Evolutionary conservation across 2,797 vertebrate species (phyloP).

Genomic region (Steatocranus sp.): DNA sequence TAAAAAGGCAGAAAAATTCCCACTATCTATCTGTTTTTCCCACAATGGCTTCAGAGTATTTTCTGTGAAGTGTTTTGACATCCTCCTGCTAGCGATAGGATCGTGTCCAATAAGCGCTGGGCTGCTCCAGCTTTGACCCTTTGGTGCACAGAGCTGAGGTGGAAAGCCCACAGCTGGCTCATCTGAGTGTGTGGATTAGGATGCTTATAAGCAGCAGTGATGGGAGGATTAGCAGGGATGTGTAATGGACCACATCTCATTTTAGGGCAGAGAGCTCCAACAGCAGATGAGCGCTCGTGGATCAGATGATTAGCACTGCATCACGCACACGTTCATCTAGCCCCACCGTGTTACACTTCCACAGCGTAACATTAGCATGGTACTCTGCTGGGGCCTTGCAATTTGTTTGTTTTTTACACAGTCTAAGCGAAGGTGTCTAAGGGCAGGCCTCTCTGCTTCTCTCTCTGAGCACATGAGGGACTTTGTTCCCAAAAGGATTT

Average conservation of each 20-base stretch:
- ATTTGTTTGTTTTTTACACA: neutral
- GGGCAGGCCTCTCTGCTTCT: neutral
- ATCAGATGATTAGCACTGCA: constrained; percentile 38
- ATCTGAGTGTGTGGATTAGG: constrained; percentile 49
- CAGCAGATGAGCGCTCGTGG: constrained; percentile 36
- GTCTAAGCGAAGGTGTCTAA: neutral
- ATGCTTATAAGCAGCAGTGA: constrained; percentile 34
- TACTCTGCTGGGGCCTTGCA: neutral
- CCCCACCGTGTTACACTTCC: neutral
- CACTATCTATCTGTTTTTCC: neutral
- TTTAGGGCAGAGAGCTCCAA: constrained; percentile 14
- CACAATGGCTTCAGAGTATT: neutral
- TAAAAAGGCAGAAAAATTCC: neutral
- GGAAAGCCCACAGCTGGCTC: constrained; percentile 42
- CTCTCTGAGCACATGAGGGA: neutral
- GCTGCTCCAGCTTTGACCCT: neutral
- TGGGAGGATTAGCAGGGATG: constrained; percentile 48
- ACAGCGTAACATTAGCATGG: neutral
- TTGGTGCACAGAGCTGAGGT: neutral
- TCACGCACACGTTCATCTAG: constrained; percentile 12
- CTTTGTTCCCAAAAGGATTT: neutral
- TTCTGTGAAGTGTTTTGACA: neutral
- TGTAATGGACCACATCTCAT: constrained; percentile 60
- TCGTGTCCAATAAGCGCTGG: neutral
- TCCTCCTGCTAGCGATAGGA: neutral